Percentiles rank a stretch among this genome's conserved stretches.
These are phyloP conservation scores for Anthonomus grandis DNA, from an alignment of 1,140 invertebrate species.

Conservation along the genomic window DNA sequence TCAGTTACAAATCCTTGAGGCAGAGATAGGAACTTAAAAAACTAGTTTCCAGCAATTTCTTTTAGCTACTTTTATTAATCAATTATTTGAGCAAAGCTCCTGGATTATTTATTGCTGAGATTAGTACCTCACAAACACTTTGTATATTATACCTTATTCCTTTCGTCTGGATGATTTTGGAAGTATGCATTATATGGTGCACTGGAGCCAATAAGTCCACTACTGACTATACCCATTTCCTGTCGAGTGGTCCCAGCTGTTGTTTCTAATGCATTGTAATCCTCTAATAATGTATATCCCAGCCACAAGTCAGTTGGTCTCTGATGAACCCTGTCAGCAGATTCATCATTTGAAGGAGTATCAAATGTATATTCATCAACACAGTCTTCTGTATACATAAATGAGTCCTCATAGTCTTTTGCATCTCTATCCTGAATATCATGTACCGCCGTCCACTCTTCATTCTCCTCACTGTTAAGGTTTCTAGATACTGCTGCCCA, in stretches of 20 bases:
- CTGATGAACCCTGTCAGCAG: constrained; percentile 19
- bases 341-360: background rate
- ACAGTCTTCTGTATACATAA: constrained; percentile 37
- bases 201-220: constrained; percentile 35
- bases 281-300: constrained; percentile 38
- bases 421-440: constrained; percentile 75
- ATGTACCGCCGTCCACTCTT: constrained; percentile 93
- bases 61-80: too few species aligned
- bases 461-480: constrained; percentile 77
- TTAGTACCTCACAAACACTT: too few species aligned
- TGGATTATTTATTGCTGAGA: too few species aligned
- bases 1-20: too few species aligned
- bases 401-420: constrained; percentile 49
- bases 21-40: too few species aligned
- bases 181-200: constrained; percentile 36
- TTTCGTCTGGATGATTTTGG: constrained; percentile 33
- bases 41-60: too few species aligned
- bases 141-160: constrained; percentile 39
- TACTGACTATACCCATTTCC: constrained; percentile 40
- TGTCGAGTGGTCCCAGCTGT: background rate
- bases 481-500: constrained; percentile 87
- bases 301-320: constrained; percentile 44
- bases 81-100: too few species aligned
- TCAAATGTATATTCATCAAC: constrained; percentile 31
- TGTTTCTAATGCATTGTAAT: constrained; percentile 27